Percentiles rank a stretch among this genome's conserved stretches.
Conservation (phyloP, 2,888 invertebrate species). For the Phengaris arion region DNA sequence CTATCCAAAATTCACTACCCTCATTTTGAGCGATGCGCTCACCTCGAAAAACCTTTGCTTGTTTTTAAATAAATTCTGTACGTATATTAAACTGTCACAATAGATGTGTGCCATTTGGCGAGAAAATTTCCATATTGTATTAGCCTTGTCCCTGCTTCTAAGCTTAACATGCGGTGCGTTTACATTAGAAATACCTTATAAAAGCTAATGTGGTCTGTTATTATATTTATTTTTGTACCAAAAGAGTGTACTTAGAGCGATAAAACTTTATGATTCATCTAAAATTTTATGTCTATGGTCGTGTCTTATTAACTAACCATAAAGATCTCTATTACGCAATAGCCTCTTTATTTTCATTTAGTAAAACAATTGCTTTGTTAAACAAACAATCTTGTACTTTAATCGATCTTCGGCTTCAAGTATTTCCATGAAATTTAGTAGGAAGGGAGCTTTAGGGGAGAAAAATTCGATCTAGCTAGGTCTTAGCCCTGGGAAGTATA, state of each 20-base stretch:
- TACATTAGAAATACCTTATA: not conserved
- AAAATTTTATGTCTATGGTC: conserved; percentile 4
- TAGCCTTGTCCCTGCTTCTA: not conserved
- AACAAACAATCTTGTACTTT: not conserved
- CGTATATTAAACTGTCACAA: too few relatives aligned
- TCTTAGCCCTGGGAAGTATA: too few relatives aligned
- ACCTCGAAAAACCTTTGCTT: too few relatives aligned
- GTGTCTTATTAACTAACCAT: not conserved
- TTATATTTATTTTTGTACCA: conserved; percentile 17
- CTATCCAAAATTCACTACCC: too few relatives aligned
- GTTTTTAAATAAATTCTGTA: too few relatives aligned
- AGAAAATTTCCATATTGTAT: not conserved
- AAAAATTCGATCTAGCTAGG: too few relatives aligned
- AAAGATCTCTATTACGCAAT: not conserved
- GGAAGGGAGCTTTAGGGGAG: too few relatives aligned
- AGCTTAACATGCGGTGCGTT: not conserved
- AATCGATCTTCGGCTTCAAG: too few relatives aligned
- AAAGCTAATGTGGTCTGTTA: conserved; percentile 3
- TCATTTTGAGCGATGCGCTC: too few relatives aligned
- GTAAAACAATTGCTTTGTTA: not conserved
- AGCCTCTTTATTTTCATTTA: not conserved
- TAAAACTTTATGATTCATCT: conserved; percentile 23
- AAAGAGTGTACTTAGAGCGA: conserved; percentile 12
- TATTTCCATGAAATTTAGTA: too few relatives aligned
- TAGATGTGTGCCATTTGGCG: not conserved